Percentiles rank a stretch among this genome's conserved stretches.
These are phyloP conservation scores for Acanthosoma haemorrhoidale DNA, from an alignment of 2,888 invertebrate species.

Conservation along the genomic window DNA sequence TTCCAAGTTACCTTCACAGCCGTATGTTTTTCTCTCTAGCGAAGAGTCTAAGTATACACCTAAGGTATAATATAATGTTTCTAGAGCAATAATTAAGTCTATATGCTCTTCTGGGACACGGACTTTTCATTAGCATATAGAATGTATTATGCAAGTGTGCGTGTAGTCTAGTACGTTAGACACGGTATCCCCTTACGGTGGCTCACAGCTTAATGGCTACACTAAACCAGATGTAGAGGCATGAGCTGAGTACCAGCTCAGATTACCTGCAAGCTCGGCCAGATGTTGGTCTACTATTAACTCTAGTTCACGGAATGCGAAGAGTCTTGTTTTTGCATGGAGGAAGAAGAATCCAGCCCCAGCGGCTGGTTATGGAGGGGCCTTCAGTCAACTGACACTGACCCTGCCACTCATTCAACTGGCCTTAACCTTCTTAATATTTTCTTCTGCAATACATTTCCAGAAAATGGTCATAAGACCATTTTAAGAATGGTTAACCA, in stretches of 20 bases:
- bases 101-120: too few species aligned
- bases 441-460: too few species aligned
- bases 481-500: too few species aligned
- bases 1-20: too few species aligned
- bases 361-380: neutral
- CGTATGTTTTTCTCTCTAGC: too few species aligned
- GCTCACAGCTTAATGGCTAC: neutral
- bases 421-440: too few species aligned
- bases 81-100: too few species aligned
- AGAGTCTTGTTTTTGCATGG: neutral
- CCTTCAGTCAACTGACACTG: neutral
- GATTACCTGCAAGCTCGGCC: neutral
- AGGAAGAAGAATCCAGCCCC: neutral
- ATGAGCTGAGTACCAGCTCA: neutral
- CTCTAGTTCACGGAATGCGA: neutral
- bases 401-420: too few species aligned
- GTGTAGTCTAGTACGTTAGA: neutral
- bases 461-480: too few species aligned
- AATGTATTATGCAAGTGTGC: neutral
- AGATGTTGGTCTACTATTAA: neutral
- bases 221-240: neutral
- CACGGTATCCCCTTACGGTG: neutral
- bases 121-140: neutral
- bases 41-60: too few species aligned
- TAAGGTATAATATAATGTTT: too few species aligned